Base-by-base conservation (phyloP, 2,888 invertebrate genomes). In the Lasioglossum villosulum region DNA sequence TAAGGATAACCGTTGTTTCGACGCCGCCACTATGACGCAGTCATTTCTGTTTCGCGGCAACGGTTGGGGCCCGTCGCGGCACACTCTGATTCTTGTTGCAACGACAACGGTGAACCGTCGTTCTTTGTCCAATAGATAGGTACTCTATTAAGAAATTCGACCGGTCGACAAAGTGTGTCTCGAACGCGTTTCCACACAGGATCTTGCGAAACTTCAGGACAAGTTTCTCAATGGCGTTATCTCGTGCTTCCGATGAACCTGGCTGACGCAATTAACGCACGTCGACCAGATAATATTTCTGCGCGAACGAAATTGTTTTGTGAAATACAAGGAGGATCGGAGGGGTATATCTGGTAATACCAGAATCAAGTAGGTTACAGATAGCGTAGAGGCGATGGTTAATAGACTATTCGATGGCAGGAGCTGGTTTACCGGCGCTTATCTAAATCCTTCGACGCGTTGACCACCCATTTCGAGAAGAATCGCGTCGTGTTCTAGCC, bases 1-100 rank as follows among this genome's bases (percentile, higher is more conserved):
- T 91, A 91, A 91, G 90, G 90, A 89, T 89, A 90, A 92, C 88
- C 87, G 90, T 92, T 91, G 90, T 90, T 89, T 81, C 78, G 52
- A 4, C 75, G 39, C 73, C 72, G 76, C 30, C 71, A 48, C 86
- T 86, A 79, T 80, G 82, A 87, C 76, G 85, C 39, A 66, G 74
- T 74, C 80, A 76, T 75, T 56, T 74, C 48, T 14, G 74, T 75
- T 82, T 72, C 27, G 34, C 12, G 56, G 14, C 77, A n/a, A 19
- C 75, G 42, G 23, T 12, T 6, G 39, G 16, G n/a, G 10, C 4
- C 48, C 42, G 23, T 76, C 59, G 34, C 16, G 3, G 14, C 14
- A 12, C 12, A 0, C 12, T 56, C 12, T 4, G n/a, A 10, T 37
- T 74, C 68, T 45, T 77, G 2, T 1, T n/a, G 42, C n/a, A 8